Evolutionary conservation across 2,113 vertebrate species (phyloP).

Genomic region (Sterrhoptilus dennistouni): DNA sequence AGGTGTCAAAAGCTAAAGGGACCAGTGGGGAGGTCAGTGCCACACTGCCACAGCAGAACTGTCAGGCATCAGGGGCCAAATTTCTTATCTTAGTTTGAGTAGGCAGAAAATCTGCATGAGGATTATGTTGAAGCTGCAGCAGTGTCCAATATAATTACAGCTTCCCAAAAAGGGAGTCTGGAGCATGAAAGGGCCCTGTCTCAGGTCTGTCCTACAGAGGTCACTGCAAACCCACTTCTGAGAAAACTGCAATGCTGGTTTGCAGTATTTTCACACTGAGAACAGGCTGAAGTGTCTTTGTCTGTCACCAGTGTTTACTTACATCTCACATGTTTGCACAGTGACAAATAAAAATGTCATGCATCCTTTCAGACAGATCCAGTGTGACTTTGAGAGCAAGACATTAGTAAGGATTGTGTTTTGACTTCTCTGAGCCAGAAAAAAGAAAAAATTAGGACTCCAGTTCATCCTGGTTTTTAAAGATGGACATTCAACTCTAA

Average conservation of each 20-base stretch:
- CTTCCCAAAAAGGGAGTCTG: not conserved
- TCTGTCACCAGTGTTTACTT: not conserved
- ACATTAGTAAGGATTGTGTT: not conserved
- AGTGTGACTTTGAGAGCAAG: not conserved
- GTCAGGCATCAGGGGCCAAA: too few relatives aligned
- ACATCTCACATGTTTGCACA: not conserved
- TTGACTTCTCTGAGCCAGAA: not conserved
- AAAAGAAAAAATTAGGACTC: not conserved
- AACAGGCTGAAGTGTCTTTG: not conserved
- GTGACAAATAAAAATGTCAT: not conserved
- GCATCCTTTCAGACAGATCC: not conserved
- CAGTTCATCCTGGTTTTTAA: not conserved
- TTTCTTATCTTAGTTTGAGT: not conserved
- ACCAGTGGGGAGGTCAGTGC: not conserved
- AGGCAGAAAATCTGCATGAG: not conserved
- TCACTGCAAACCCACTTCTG: constrained; percentile 32
- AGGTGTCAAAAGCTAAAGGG: not conserved
- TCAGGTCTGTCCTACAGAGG: constrained; percentile 37
- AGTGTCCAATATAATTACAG: not conserved
- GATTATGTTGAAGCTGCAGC: not conserved
- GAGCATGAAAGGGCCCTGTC: not conserved
- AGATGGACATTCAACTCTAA: not conserved
- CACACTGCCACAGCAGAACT: not conserved
- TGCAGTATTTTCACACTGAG: fast-evolving
- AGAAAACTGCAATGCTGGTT: not conserved